These are phyloP conservation scores for Patiria pectinifera DNA, from an alignment of 53 echinoderm and acorn worm genomes.

Conservation along the genomic window DNA sequence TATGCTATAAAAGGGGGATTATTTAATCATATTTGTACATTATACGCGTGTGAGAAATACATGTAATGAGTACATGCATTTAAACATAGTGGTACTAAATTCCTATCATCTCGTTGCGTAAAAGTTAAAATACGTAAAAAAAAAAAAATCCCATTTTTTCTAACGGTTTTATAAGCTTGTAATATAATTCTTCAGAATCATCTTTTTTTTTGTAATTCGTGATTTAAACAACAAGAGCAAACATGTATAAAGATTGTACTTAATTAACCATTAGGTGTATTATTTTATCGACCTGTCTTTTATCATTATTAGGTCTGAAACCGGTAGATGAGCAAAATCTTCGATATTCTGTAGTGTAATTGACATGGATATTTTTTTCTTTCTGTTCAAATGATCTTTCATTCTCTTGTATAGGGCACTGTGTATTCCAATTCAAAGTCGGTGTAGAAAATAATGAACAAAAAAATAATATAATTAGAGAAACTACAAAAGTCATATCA, in stretches of 20 bases:
- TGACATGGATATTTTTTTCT: neutral
- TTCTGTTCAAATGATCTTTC: constrained; percentile 26
- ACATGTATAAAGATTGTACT: constrained; percentile 23
- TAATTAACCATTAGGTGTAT: neutral
- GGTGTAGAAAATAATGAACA: constrained; percentile 62
- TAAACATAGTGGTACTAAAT: neutral
- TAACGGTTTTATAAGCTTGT: constrained; percentile 46
- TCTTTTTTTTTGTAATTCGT: constrained; percentile 6
- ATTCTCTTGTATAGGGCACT: constrained; percentile 38
- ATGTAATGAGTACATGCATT: constrained; percentile 10
- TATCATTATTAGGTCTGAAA: neutral
- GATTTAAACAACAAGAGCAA: neutral
- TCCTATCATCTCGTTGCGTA: neutral
- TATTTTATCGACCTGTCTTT: neutral
- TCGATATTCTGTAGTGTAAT: neutral
- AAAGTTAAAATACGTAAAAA: neutral
- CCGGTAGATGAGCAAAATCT: no score
- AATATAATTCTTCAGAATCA: constrained; percentile 39
- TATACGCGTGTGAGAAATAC: neutral
- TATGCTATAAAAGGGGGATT: constrained; percentile 17
- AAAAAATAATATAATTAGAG: constrained; percentile 40
- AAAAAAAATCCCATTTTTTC: constrained; percentile 29
- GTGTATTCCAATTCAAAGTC: constrained; percentile 44
- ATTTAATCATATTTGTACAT: constrained; percentile 48
- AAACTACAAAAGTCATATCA: constrained; percentile 17